phyloP scores from a whole-genome alignment of 2,113 vertebrate genomes.

The Illadopsis cleaveri region DNA sequence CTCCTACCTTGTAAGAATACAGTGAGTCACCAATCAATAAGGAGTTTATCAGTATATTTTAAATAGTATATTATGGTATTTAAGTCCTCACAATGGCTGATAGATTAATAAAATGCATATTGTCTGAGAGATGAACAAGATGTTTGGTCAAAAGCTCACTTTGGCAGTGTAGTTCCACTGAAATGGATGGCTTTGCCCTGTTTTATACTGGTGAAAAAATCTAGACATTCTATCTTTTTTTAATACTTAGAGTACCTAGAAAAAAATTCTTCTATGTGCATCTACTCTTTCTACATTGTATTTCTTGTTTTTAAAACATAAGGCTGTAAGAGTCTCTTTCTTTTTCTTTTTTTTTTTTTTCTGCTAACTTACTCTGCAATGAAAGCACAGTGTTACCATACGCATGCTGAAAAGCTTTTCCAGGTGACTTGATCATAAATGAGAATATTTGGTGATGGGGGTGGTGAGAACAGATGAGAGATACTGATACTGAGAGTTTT shows the following conservation, averaged over 20 bases:
- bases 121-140: not conserved
- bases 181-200: not conserved
- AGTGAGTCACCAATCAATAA: not conserved
- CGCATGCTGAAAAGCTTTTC: not conserved
- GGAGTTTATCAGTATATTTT: not conserved
- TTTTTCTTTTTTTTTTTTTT: too few species aligned
- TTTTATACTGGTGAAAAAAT: not conserved
- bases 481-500: not conserved
- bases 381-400: not conserved
- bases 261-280: not conserved
- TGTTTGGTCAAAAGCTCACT: not conserved
- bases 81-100: not conserved
- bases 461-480: not conserved
- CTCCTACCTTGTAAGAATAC: not conserved
- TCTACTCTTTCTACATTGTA: not conserved
- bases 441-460: not conserved
- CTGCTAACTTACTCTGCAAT: not conserved
- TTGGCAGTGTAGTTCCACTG: not conserved
- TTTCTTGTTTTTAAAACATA: not conserved
- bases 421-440: not conserved
- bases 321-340: rapidly evolving
- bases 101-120: not conserved
- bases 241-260: not conserved
- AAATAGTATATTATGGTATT: not conserved
- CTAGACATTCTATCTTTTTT: not conserved